phyloP scores from a whole-genome alignment of 2,888 invertebrate species.

The Crematogaster levior region DNA sequence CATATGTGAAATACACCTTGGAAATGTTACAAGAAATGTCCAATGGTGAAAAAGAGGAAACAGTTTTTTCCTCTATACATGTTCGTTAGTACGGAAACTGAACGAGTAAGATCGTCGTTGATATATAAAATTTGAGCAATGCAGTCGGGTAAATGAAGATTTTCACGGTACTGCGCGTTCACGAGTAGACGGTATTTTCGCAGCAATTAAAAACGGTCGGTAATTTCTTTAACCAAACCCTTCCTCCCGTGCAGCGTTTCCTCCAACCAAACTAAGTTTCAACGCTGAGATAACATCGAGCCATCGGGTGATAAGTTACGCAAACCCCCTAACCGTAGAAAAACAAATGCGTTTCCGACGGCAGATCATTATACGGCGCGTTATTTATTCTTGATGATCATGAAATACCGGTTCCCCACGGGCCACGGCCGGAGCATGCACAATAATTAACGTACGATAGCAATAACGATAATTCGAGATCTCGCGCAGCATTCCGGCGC shows the following conservation, averaged over 20 bases:
- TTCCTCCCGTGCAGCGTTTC: not conserved
- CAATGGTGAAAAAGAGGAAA: slow-evolving; percentile 6
- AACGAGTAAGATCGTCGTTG: slow-evolving; percentile 33
- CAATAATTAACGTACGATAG: slow-evolving; percentile 76
- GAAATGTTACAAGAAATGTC: slow-evolving; percentile 29
- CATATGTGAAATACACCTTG: not conserved
- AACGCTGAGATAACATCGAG: slow-evolving; percentile 69
- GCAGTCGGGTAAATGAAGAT: slow-evolving; percentile 44
- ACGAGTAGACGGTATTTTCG: slow-evolving; percentile 42
- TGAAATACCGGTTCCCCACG: slow-evolving; percentile 73
- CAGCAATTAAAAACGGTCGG: slow-evolving; percentile 66
- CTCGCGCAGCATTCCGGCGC: slow-evolving; percentile 73
- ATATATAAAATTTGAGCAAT: slow-evolving; percentile 35
- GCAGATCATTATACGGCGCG: slow-evolving; percentile 68
- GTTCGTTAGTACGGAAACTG: slow-evolving; percentile 26
- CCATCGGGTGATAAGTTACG: slow-evolving; percentile 67
- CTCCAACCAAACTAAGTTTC: slow-evolving; percentile 62
- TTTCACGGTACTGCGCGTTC: slow-evolving; percentile 32
- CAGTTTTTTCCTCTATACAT: slow-evolving; percentile 9
- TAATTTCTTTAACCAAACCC: slow-evolving; percentile 63
- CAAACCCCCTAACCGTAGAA: slow-evolving; percentile 64
- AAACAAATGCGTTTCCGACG: slow-evolving; percentile 74
- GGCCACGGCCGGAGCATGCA: slow-evolving; percentile 61
- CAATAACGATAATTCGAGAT: slow-evolving; percentile 78
- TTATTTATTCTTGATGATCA: slow-evolving; percentile 77